These are phyloP conservation scores for Cataglyphis hispanica DNA, from an alignment of 1,140 invertebrate species.

Conservation along the genomic window DNA sequence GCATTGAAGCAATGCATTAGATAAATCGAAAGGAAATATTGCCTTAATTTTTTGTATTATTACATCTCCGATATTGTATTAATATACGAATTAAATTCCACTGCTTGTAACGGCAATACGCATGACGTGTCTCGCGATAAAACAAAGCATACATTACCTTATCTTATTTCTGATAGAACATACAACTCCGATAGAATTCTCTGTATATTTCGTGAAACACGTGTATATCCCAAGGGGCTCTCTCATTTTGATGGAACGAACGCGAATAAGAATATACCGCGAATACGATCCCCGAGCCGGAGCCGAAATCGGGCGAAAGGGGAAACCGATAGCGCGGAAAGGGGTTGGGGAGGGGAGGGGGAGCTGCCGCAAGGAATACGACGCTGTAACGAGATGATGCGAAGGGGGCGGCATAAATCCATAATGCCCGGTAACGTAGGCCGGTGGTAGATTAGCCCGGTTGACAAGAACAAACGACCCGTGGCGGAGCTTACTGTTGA, in stretches of 20 bases:
- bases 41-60: not conserved
- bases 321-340: not conserved
- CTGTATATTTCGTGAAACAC: not conserved
- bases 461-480: constrained; percentile 79
- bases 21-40: not conserved
- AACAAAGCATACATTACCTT: not conserved
- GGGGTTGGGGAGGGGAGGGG: not conserved
- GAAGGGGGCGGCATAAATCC: constrained; percentile 67
- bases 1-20: not conserved
- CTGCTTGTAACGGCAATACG: not conserved
- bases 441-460: constrained; percentile 73
- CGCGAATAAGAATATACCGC: not conserved
- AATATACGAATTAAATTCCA: not conserved
- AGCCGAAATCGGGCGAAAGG: not conserved
- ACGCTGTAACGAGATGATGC: constrained; percentile 63
- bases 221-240: not conserved
- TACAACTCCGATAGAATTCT: constrained; percentile 7
- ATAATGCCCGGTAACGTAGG: constrained; percentile 60
- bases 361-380: not conserved
- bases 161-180: not conserved
- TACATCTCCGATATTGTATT: not conserved
- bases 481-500: constrained; percentile 62
- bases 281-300: not conserved
- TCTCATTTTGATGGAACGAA: not conserved
- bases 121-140: not conserved